Conservation (phyloP, 2,888 invertebrate genomes). For the Cantharis rustica region DNA sequence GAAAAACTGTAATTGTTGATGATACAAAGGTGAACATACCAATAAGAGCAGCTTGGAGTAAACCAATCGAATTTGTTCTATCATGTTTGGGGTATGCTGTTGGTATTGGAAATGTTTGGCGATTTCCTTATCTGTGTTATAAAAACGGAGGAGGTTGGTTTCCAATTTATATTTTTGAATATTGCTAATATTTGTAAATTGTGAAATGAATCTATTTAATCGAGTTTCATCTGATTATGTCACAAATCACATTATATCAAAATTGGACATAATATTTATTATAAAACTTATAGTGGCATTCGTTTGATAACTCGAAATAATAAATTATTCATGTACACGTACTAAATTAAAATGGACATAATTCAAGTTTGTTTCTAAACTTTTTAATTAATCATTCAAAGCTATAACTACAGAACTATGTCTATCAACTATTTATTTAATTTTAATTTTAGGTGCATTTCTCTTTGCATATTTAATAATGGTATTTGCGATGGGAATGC, state of each 20-base stretch:
- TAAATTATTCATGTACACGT: not conserved
- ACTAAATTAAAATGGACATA: not conserved
- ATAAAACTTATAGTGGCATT: not conserved
- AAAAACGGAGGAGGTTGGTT: conserved; percentile 77
- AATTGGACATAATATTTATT: not conserved
- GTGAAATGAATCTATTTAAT: not conserved
- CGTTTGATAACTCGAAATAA: not conserved
- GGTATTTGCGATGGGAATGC: conserved; percentile 76
- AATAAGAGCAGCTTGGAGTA: conserved; percentile 63
- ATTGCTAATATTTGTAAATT: not conserved
- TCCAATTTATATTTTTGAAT: conserved; percentile 10
- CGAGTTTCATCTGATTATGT: not conserved
- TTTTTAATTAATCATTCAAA: not conserved
- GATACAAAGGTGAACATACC: conserved; percentile 37
- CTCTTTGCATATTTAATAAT: conserved; percentile 75
- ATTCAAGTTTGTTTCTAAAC: not conserved
- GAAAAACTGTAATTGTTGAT: not conserved
- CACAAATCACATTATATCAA: not conserved
- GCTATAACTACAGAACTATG: not conserved
- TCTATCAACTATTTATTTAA: not conserved
- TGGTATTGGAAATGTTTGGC: conserved; percentile 79
- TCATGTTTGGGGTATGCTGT: conserved; percentile 79
- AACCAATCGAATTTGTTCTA: conserved; percentile 73
- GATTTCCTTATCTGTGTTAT: conserved; percentile 79
- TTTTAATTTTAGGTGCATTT: conserved; percentile 69